Evolutionary conservation across 2,113 vertebrate species (phyloP), one percentile per base, ranked within the genome.

Genomic region (Castor canadensis): DNA sequence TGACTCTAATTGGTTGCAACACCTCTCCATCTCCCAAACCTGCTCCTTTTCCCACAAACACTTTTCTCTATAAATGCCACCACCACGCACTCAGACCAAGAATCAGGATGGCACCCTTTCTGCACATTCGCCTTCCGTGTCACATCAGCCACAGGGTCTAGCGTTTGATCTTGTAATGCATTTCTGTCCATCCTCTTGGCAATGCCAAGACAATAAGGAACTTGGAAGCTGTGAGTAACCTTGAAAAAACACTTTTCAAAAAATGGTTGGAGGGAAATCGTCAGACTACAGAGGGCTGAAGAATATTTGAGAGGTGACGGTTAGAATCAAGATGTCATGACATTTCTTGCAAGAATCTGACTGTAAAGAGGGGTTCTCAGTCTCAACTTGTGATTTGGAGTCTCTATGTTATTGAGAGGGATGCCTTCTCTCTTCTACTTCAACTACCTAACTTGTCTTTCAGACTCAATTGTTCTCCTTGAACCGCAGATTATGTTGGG

Each of bases 131-230:
- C 87, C 26, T 91, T 60, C 22, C 67, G 67, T 2, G 8, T 66
- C 87, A 80, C 22, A 62, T 19, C 26, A 88, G 88, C 47, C n/a
- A 89, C 13, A n/a, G n/a, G n/a, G n/a, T n/a, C n/a, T n/a, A n/a
- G n/a, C n/a, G 76, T 67, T 87, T 92, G 64, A 93, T 80, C 45
- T 85, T 93, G 71, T 49, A 90, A 84, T 72, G 49, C 40, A 30
- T 10, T 89, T 89, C 80, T 81, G 47, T 83, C 45, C 49, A 52
- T 26, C 47, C 47, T 95, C 30, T 49, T 92, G 87, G 60, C 85
- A 62, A 9, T 90, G 60, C 56, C 60, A 75, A 92, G 87, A 90
- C 35, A 97, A 75, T 26, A 84, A 90, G 49, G 20, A 93, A 79
- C 15, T 66, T 91, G 66, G 84, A 94, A 83, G 16, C n/a, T 93